Evolutionary conservation across 2,113 vertebrate species (phyloP), one percentile per base, ranked within the genome.

Genomic region (Nicator chloris): DNA sequence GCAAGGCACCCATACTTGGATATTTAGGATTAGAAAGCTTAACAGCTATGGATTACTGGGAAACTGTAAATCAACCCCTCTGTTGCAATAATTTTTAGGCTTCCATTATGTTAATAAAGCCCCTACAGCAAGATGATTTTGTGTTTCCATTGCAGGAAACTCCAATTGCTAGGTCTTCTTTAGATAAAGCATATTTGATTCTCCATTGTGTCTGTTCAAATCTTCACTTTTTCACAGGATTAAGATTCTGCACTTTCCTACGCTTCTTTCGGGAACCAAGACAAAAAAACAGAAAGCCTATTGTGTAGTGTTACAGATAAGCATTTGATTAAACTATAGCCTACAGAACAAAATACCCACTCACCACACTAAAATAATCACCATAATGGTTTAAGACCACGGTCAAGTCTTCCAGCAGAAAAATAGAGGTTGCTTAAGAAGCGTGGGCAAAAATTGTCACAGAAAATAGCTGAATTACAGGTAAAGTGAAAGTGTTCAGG

Each of bases 61-160:
- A 91, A 92, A 90, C 82, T 88, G 87, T 68, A 95, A 93, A 91
- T 90, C 92, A 95, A 71, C 70, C 66, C 54, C 75, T 91, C 90
- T 72, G 60, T 51, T 84, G 91, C 91, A 94, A 64, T 96, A 90
- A 90, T 95, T 96, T 95, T 53, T 83, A 82, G 87, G 70, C 82
- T 95, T 77, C 83, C 81, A 95, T 96, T 96, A 95, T 93, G 95
- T 92, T 92, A 97, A 97, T 85, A 94, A 96, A 96, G 51, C 75
- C 93, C 92, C 77, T 88, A 89, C 86, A 94, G 92, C 88, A 95
- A 94, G 94, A 93, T 96, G 93, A 95, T 86, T 96, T 82, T 95
- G 91, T 86, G 88, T 95, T 96, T 95, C 93, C 86, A 75, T 73
- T 82, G 69, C 81, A 61, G 61, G 87, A 57, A 88, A 93, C 80